Evolutionary conservation across 2,113 vertebrate species (phyloP), one percentile per base, ranked within the genome.

Genomic region (Platysternon megacephalum): DNA sequence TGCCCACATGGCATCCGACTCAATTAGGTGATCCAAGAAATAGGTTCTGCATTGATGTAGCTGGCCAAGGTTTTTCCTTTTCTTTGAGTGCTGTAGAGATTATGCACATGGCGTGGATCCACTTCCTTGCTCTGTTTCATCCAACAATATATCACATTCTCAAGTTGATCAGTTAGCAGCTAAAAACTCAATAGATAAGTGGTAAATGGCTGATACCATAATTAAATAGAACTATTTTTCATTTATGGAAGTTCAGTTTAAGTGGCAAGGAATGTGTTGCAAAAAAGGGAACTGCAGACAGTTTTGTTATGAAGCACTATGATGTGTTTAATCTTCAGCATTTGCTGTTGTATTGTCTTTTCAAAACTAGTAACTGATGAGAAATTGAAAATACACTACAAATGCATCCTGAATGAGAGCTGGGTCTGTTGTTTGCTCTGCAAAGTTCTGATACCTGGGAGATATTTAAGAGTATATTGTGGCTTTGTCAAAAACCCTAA

Each of bases 251-350:
- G 14, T 74, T 2, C 81, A 84, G 65, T 46, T 65, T 49, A 56
- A 44, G 28, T 11, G 32, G 28, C 56, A 1, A 84, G 42, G 3
- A 56, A 46, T 76, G 93, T 87, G 6, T 8, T 93, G 46, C 5
- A 79, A 84, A 80, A 11, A 5, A 61, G 11, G 28, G 1, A 0
- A 8, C 61, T 39, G 2, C 2, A 52, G 2, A 6, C 22, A 32
- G 44, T 83, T 79, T 56, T 53, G 35, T 46, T 53, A 24, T 24
- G 48, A n/a, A 83, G 86, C 74, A 0, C 4, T 74, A 32, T 8
- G 12, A 28, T 61, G 28, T 61, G 5, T 61, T 61, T 32, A 29
- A 61, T 29, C 28, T 61, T 32, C 56, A 61, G 28, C 28, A 14
- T 61, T 61, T 61, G 28, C 29, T 32, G 28, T 61, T 61, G 28